Conservation (phyloP, 2,797 vertebrate genomes). For the Pseudomugil tenellus region DNA sequence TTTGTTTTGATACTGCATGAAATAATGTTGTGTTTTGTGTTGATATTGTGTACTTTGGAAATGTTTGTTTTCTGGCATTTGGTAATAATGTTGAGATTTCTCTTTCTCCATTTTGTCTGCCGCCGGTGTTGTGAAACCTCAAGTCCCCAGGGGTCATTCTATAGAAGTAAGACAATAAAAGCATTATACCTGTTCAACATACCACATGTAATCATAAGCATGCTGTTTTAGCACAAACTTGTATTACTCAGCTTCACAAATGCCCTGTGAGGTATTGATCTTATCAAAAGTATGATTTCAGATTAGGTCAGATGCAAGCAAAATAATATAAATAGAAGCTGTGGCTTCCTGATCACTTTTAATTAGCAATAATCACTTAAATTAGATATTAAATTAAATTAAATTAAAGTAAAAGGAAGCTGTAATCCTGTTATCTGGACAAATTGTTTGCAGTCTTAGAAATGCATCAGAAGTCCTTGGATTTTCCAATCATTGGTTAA, state of each 20-base stretch:
- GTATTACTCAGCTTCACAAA: neutral
- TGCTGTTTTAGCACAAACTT: neutral
- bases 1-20: too few relatives aligned
- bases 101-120: neutral
- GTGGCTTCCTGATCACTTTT: neutral
- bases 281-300: neutral
- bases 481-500: conserved; percentile 27
- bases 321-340: neutral
- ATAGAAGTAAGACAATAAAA: neutral
- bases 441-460: neutral
- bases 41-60: neutral
- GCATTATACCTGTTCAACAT: neutral
- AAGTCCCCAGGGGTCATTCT: neutral
- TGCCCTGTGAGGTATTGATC: neutral
- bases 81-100: neutral
- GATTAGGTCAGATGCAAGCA: neutral
- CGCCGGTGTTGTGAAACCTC: neutral
- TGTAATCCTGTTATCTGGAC: neutral
- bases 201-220: too few relatives aligned
- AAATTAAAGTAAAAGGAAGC: neutral
- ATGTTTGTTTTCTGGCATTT: neutral
- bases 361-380: neutral
- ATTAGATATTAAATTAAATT: neutral
- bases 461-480: conserved; percentile 3
- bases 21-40: neutral